These are phyloP conservation scores for Uloborus diversus DNA, from an alignment of 1,140 invertebrate species.

Conservation along the genomic window DNA sequence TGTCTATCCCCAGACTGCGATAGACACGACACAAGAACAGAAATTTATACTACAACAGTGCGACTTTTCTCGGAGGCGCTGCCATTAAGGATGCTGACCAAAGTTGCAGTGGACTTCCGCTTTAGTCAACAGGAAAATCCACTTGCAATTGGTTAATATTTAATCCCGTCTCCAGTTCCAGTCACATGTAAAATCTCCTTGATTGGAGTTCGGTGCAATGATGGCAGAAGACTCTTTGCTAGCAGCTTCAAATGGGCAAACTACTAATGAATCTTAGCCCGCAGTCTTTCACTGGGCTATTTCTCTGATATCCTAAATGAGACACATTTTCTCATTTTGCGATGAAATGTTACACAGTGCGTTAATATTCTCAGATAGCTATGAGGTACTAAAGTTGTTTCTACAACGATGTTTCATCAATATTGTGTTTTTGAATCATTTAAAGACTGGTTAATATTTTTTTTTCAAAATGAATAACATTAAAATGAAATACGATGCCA, in stretches of 20 bases:
- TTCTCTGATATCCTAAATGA: not conserved
- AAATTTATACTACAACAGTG: conserved; percentile 4
- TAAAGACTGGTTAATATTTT: too few species aligned
- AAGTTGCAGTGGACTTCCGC: conserved; percentile 5
- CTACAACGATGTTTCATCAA: too few species aligned
- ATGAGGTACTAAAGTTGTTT: too few species aligned
- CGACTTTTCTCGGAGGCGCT: not conserved
- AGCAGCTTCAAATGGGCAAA: conserved; percentile 18
- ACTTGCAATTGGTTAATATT: conserved; percentile 40
- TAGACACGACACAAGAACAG: not conserved
- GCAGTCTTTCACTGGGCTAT: not conserved
- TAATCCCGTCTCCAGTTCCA: conserved; percentile 29
- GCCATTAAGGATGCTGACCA: not conserved
- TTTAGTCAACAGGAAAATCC: conserved; percentile 40
- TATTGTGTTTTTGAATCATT: too few species aligned
- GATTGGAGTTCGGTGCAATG: conserved; percentile 12
- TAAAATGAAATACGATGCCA: too few species aligned
- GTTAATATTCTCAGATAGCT: too few species aligned
- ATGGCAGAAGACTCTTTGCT: conserved; percentile 6
- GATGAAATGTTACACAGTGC: too few species aligned
- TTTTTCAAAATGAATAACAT: too few species aligned
- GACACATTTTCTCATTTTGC: too few species aligned
- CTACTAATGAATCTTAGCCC: not conserved
- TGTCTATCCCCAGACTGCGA: conserved; percentile 4
- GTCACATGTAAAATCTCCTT: conserved; percentile 37